Base-by-base conservation (phyloP, 2,888 invertebrate species). In the Tachystola acroxantha region DNA sequence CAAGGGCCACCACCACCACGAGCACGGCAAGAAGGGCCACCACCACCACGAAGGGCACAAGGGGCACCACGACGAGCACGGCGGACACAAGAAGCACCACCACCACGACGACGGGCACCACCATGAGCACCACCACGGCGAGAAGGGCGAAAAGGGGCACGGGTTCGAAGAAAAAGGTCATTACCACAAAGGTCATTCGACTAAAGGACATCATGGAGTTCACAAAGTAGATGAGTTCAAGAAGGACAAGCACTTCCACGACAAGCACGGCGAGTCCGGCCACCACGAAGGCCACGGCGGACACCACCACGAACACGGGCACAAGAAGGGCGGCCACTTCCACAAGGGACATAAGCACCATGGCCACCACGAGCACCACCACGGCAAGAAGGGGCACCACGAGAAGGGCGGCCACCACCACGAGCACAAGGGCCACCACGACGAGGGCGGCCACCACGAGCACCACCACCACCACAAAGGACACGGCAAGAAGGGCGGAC, bases 141-240 rank as follows among this genome's bases (percentile, higher is more conserved):
- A 91, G 39, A 91, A 91, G 45, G 91, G 91, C 3, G 90, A 90
- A 50, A 91, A 91, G 46, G 90, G 90, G 0, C 78, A 79, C 46
- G 76, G 76, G 5, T 81, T 80, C 38, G 88, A 88, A 63, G 86
- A 84, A 47, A 82, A 84, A 33, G 94, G 94, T 20, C 89, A 90
- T 48, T 94, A 91, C 74, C 92, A 93, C 48, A 95, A 95, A 59
- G 95, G 95, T 0, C 94, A 95, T 77, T 92, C 91, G 53, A 95
- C 94, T 40, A 93, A 95, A 67, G 94, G 95, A 33, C 93, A 94
- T 55, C 95, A 95, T 64, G 92, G 94, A 48, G 89, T 94, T 1
- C 94, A 95, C 77, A 95, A 95, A 69, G 66, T 93, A 67, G 93
- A 95, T 71, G 95, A 95, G 69, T 94, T 91, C 77, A 93, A 94